Evolutionary conservation across 2,888 invertebrate genomes (phyloP), one percentile per base, ranked within the genome.

Genomic region (Rhaphigaster nebulosa): DNA sequence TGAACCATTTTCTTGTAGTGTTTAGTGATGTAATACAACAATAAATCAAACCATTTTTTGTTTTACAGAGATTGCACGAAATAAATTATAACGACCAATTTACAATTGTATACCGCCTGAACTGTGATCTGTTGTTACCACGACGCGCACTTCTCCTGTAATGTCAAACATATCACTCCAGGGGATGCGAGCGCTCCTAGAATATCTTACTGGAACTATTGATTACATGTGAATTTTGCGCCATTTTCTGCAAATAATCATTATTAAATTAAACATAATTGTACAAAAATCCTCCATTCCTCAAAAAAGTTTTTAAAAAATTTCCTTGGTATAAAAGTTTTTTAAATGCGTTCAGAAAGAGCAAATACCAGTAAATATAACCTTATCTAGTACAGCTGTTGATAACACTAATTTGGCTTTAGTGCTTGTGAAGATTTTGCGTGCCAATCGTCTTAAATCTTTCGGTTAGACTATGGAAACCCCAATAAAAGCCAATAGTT

Each of bases 1-100:
- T 99, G 98, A 93, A 99, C 98, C 98, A 99, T 99, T 91, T 90
- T 88, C 29, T 52, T 50, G 29, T 54, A 87, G 45, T 52, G 34
- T 52, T 87, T 23, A 54, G 50, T 34, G 23, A 34, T 50, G 56
- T 56, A n/a, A 10, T 50, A 4, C 38, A 23, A 13, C 29, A 76
- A 65, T 50, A 45, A 89, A 70, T 89, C 70, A 89, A 89, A 89
- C 89, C 89, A 89, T 89, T 70, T 89, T 89, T 56, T 87, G 29
- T 89, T 38, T 45, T 6, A 41, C 56, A 34, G 41, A 60, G 34
- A 38, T 38, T 26, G n/a, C 56, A 88, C 60, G 23, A 65, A 41
- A 60, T 26, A 65, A 84, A 84, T n/a, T 76, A 84, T 84, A 84
- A 84, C 84, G 84, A 84, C n/a, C n/a, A 45, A 84, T 84, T 84